Evolutionary conservation across 2,797 vertebrate species (phyloP), one percentile per base, ranked within the genome.

Genomic region (Pelobates cultripes): DNA sequence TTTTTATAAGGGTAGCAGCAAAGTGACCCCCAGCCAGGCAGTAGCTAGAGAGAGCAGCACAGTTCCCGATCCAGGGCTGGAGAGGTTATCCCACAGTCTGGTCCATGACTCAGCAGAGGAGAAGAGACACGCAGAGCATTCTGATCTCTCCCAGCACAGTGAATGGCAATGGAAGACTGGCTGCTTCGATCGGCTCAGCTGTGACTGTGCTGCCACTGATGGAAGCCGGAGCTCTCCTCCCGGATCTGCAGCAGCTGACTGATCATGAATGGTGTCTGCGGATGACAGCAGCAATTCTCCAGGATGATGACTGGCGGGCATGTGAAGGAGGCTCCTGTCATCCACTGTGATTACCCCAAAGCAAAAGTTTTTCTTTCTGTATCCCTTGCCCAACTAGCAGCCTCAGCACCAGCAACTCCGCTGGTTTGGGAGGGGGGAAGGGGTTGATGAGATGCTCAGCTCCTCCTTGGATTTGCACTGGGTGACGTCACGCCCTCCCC

Each of bases 41-140:
- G 28, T 28, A 28, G 28, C 28, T 28, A 28, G 28, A 28, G 28
- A 28, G 28, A 51, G 5, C 10, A 10, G 10, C 47, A 51, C 47
- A 5, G 5, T 51, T 51, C 47, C 10, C 47, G 47, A 10, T 51
- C 47, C 5, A 28, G 2, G 28, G 28, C 28, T 51, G 47, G 47
- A 51, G 47, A 51, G 5, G 1, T 51, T 51, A 57, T 51, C 72
- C 10, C n/a, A 77, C 13, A 44, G 12, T 3, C 7, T 41, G n/a
- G 61, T 47, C 15, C 4, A 90, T 98, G 96, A 97, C 94, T 96
- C 95, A 96, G 96, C 96, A 94, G 82, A 77, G 85, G 82, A 82
- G 83, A 89, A 88, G 86, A 53, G 8, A 28, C 28, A 28, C 28
- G 43, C 73, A 57, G 57, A 45, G 79, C 67, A 89, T 91, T 91